Base-by-base conservation (phyloP, 2,113 vertebrate genomes). In the Synodontis membranacea region DNA sequence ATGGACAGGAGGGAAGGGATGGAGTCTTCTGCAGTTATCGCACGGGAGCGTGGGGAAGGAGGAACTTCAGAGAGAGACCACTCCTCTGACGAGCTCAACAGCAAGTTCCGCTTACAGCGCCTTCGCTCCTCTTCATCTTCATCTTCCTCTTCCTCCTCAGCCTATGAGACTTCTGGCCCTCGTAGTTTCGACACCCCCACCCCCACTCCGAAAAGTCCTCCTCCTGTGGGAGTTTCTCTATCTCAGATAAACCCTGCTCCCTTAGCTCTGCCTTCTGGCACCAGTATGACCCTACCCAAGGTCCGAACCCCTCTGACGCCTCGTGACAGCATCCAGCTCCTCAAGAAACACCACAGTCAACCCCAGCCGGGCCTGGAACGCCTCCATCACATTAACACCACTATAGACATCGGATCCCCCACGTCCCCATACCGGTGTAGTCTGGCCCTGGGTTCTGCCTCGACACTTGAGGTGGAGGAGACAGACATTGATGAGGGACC, bases 261-360 rank as follows among this genome's bases (percentile, higher is more conserved):
- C 10, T 56, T 76, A 23, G 90, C 92, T 15, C 80, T 91, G 23
- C 84, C 93, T 76, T 92, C 93, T 0, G 96, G 96, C 37, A 91
- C 92, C 89, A 97, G 96, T 89, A 95, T 95, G 96, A 97, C 96
- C 4, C 90, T 97, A 50, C 97, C 96, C n/a, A 97, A 97, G 89
- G 92, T 94, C 12, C 94, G 95, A 76, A 95, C 95, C 2, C 93
- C 95, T 1, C 93, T 92, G 83, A 95, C 90, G 1, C 96, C 96
- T 78, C 95, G 96, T 56, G 96, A 97, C 94, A 97, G 97, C 90
- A 96, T 97, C 90, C 96, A 97, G 7, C 93, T 97, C 90, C 94
- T 96, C 7, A 97, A 97, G 91, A 97, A 96, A 88, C 96, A 96
- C 84, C 95, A 94, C 92, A 97, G 97, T 93, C 97, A 97, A 28